Evolutionary conservation across 2,888 invertebrate species (phyloP).

Genomic region (Oscheius sp.): DNA sequence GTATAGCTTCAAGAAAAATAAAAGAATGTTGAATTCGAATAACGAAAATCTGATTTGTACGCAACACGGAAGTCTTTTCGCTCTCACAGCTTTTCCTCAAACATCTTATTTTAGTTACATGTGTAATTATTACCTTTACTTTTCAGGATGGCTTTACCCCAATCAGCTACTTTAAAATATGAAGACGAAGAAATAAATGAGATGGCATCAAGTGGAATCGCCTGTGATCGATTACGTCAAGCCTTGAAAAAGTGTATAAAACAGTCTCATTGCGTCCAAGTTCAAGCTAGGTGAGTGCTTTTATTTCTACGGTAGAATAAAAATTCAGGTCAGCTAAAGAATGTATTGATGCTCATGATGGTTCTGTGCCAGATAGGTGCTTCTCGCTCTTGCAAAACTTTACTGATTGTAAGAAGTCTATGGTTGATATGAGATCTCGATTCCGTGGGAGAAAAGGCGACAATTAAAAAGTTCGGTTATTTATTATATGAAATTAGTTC

Average conservation of each 20-base stretch:
- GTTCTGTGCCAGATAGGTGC: conserved; percentile 61
- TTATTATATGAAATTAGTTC: no score
- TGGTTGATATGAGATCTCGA: conserved; percentile 43
- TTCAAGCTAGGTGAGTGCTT: conserved; percentile 35
- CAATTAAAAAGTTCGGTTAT: no score
- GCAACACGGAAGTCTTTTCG: no score
- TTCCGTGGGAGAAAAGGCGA: conserved; percentile 33
- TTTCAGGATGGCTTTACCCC: conserved; percentile 6
- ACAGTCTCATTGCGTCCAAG: conserved; percentile 63
- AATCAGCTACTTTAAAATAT: conserved; percentile 21
- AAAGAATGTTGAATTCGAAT: not conserved
- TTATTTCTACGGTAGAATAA: no score
- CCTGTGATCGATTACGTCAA: conserved; percentile 63
- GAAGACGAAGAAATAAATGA: conserved; percentile 55
- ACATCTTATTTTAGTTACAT: not conserved
- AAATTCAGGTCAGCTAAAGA: conserved; percentile 60
- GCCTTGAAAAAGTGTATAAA: conserved; percentile 66
- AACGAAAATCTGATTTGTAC: no score
- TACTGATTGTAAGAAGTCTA: conserved; percentile 63
- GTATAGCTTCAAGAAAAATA: not conserved
- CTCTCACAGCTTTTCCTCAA: not conserved
- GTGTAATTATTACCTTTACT: no score
- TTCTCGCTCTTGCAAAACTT: conserved; percentile 61
- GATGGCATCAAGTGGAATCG: conserved; percentile 54
- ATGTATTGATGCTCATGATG: conserved; percentile 64